Percentiles rank a stretch among this genome's conserved stretches.
Evolutionary conservation across 2,797 vertebrate species (phyloP).

Genomic region (Poeciliopsis gracilis): DNA sequence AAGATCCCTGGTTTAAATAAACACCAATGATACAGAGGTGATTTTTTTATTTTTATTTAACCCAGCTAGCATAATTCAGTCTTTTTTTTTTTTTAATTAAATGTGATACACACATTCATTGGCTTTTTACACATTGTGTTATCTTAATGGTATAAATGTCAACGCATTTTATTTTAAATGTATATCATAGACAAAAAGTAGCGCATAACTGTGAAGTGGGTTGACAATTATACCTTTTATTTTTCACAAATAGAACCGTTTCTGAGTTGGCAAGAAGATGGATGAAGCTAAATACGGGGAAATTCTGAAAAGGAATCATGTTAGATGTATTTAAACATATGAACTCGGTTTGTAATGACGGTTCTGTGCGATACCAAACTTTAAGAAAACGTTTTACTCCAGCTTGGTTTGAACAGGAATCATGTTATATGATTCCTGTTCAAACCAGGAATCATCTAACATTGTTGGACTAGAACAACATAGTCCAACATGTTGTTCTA

Average conservation of each 20-base stretch:
- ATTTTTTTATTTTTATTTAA: constrained; percentile 32
- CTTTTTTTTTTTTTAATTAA: constrained; percentile 31
- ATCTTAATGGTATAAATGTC: background rate
- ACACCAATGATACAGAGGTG: constrained; percentile 10
- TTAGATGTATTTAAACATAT: background rate
- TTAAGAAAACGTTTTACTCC: background rate
- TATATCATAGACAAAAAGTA: background rate
- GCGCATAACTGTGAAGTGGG: background rate
- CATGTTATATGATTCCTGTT: too few species aligned
- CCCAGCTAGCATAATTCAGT: constrained; percentile 36
- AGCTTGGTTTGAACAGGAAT: background rate
- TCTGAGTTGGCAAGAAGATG: background rate
- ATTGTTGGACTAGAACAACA: too few species aligned
- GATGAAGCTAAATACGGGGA: background rate
- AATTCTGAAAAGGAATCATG: background rate
- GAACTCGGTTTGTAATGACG: background rate
- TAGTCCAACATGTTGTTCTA: background rate
- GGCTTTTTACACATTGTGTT: background rate
- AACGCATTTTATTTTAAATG: background rate
- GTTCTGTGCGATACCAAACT: background rate
- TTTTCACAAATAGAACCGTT: background rate
- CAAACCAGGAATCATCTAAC: too few species aligned
- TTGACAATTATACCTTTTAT: background rate
- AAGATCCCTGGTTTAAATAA: constrained; percentile 48
- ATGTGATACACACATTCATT: constrained; percentile 13